These are phyloP conservation scores for Parascotia fuliginaria DNA, from an alignment of 2,888 invertebrate species.

Conservation along the genomic window DNA sequence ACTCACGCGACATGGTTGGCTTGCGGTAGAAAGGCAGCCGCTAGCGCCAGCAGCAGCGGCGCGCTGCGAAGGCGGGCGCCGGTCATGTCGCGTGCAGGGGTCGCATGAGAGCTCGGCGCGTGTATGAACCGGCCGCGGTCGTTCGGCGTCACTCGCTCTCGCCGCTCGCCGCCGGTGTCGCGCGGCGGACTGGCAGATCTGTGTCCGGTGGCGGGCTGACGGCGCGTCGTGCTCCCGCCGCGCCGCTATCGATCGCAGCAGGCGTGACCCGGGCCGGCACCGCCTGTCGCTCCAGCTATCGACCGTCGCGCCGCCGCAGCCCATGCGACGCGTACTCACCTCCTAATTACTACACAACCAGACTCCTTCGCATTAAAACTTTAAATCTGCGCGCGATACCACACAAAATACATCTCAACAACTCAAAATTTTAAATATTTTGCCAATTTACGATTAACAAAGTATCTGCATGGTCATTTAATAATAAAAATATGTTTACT, in stretches of 20 bases:
- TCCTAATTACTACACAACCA: conserved; percentile 67
- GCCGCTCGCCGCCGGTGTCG: conserved; percentile 58
- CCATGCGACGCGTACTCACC: conserved; percentile 70
- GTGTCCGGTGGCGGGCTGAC: conserved; percentile 52
- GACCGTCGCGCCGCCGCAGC: conserved; percentile 76
- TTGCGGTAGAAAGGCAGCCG: conserved; percentile 85
- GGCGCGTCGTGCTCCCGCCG: conserved; percentile 66
- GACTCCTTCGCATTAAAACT: conserved; percentile 68
- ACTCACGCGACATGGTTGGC: conserved; percentile 88
- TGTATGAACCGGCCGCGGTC: conserved; percentile 37
- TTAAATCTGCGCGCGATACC: conserved; percentile 62
- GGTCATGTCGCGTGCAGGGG: conserved; percentile 75
- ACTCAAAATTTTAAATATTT: too few relatives aligned
- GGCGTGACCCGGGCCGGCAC: conserved; percentile 79
- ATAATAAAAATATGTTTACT: too few relatives aligned
- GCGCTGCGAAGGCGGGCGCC: conserved; percentile 86
- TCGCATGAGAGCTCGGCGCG: conserved; percentile 74
- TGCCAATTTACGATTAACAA: too few relatives aligned
- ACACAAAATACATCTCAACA: conserved; percentile 50
- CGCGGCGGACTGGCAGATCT: conserved; percentile 68
- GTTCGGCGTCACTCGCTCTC: conserved; percentile 41
- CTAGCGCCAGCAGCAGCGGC: conserved; percentile 87
- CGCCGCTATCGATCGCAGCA: conserved; percentile 68
- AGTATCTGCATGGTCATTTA: too few relatives aligned
- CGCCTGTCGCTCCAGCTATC: conserved; percentile 76